phyloP scores from a whole-genome alignment of 2,113 vertebrate genomes.

The Pygoscelis adeliae region DNA sequence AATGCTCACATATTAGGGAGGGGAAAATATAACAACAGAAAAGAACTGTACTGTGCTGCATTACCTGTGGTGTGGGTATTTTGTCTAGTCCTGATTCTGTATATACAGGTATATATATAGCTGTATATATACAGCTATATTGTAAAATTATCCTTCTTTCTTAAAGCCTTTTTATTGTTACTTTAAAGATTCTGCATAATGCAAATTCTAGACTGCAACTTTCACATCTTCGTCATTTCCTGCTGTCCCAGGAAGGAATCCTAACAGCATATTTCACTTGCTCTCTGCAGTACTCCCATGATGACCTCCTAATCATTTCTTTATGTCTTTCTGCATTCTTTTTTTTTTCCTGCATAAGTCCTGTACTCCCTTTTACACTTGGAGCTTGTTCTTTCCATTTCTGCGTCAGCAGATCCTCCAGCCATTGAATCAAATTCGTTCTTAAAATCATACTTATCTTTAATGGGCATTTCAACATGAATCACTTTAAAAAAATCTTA shows the following conservation, averaged over 20 bases:
- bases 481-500: background rate
- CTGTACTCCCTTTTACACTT: background rate
- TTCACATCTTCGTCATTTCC: background rate
- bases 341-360: background rate
- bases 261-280: background rate
- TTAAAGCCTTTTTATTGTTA: background rate
- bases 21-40: background rate
- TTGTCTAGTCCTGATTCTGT: background rate
- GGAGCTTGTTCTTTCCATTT: background rate
- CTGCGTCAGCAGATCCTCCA: background rate
- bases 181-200: background rate
- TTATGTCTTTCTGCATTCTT: background rate
- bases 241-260: background rate
- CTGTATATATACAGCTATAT: background rate
- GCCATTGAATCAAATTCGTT: background rate
- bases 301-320: background rate
- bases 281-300: background rate
- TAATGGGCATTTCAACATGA: background rate
- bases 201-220: background rate
- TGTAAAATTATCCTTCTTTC: background rate
- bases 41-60: background rate
- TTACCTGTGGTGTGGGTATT: background rate
- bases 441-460: background rate
- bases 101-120: background rate
- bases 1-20: background rate